Evolutionary conservation across 2,113 vertebrate genomes (phyloP).

Genomic region (Gallinago undulata): DNA sequence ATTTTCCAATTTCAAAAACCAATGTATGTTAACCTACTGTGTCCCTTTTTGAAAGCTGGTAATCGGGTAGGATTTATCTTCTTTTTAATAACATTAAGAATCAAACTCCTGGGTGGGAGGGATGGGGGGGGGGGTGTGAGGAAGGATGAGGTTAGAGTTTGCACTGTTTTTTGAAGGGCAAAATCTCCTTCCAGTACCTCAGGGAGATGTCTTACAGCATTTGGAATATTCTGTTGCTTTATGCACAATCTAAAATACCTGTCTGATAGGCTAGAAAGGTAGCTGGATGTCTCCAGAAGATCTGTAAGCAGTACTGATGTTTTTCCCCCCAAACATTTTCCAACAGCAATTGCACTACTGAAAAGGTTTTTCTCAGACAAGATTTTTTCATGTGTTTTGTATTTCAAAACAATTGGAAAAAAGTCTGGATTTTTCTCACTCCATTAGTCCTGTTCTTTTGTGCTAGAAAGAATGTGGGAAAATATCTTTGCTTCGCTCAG

Average conservation of each 20-base stretch:
- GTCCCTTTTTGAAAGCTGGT: background rate
- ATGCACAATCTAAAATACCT: background rate
- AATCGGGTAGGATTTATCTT: background rate
- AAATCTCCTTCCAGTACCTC: background rate
- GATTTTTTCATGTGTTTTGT: background rate
- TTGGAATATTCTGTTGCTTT: background rate
- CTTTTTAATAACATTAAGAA: background rate
- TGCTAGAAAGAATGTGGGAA: background rate
- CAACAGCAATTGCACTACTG: background rate
- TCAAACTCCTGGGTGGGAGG: background rate
- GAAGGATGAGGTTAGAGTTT: background rate
- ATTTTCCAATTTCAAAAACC: background rate
- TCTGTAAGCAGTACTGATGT: background rate
- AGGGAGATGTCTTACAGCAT: background rate
- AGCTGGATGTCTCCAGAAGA: background rate
- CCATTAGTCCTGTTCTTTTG: background rate
- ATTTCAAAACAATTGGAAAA: background rate
- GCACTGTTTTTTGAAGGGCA: background rate
- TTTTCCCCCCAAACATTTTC: background rate
- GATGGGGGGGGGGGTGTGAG: fast-evolving
- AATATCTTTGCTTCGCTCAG: background rate
- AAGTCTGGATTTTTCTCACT: background rate
- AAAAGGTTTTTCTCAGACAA: background rate
- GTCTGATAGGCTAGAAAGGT: background rate
- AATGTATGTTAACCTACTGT: background rate